A percentile compares a stretch with the other conserved stretches of the same genome.
phyloP scores from a whole-genome alignment of 2,113 vertebrate species.

The Sebastes fasciatus region DNA sequence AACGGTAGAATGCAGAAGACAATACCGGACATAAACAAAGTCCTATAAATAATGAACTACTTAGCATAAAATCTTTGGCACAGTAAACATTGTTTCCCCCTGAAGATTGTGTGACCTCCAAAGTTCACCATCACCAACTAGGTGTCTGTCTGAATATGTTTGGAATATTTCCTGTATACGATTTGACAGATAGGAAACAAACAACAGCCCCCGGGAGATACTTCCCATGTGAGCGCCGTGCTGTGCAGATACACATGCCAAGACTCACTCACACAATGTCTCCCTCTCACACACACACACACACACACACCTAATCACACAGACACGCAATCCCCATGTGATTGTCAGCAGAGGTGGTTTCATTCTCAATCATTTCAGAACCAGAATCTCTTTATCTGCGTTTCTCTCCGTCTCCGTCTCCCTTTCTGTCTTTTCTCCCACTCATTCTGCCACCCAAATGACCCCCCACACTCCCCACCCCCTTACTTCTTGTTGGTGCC shows the following conservation, averaged over 20 bases:
- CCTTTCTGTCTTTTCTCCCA: conserved; percentile 23
- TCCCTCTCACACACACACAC: not conserved
- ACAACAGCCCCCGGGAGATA: conserved; percentile 69
- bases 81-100: conserved; percentile 47
- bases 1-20: not conserved
- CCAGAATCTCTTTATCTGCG: conserved; percentile 30
- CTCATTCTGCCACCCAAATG: conserved; percentile 40
- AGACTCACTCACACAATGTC: not conserved
- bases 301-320: conserved; percentile 39
- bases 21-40: conserved; percentile 15
- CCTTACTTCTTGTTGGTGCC: conserved; percentile 31
- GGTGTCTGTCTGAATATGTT: conserved; percentile 62
- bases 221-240: conserved; percentile 33
- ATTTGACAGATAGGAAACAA: conserved; percentile 73
- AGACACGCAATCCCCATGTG: conserved; percentile 31
- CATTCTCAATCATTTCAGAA: conserved; percentile 41
- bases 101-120: conserved; percentile 63
- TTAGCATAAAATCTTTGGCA: conserved; percentile 60
- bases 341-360: conserved; percentile 43
- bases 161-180: conserved; percentile 58
- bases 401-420: conserved; percentile 1
- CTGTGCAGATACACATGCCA: conserved; percentile 31
- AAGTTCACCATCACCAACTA: conserved; percentile 56
- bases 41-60: conserved; percentile 53
- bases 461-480: conserved; percentile 26